Percentiles rank a stretch among this genome's conserved stretches.
phyloP scores from a whole-genome alignment of 2,888 invertebrate genomes.

The Hermaeophaga mercurialis region DNA sequence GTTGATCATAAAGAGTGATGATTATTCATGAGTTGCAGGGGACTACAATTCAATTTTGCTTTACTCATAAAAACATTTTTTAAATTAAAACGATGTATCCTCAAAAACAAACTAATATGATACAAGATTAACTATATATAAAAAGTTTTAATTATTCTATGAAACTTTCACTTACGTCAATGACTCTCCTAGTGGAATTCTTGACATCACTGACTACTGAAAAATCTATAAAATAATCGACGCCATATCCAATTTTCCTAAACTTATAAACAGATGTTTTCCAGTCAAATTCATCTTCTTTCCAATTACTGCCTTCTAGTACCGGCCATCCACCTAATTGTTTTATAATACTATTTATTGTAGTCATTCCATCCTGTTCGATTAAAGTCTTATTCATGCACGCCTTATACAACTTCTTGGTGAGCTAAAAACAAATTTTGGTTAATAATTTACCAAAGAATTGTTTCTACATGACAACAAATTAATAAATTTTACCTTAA shows the following conservation, averaged over 20 bases:
- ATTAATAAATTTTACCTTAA: conserved; percentile 19
- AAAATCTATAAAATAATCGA: conserved; percentile 89
- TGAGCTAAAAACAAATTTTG: conserved; percentile 58
- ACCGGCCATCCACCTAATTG: conserved; percentile 94
- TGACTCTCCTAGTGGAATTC: conserved; percentile 82
- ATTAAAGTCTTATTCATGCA: conserved; percentile 88
- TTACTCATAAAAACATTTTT: too few relatives aligned
- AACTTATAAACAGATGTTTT: conserved; percentile 81
- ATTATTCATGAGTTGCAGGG: too few relatives aligned
- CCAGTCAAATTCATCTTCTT: conserved; percentile 76
- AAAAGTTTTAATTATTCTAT: too few relatives aligned
- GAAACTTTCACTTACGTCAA: conserved; percentile 74
- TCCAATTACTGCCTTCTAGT: conserved; percentile 78
- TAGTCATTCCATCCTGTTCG: conserved; percentile 76
- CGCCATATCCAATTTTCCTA: conserved; percentile 79
- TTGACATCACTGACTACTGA: conserved; percentile 88
- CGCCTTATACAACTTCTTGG: conserved; percentile 81
- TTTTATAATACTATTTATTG: conserved; percentile 72
- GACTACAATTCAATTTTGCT: too few relatives aligned
- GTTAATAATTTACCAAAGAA: too few relatives aligned
- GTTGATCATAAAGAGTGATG: too few relatives aligned
- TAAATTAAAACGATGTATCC: too few relatives aligned
- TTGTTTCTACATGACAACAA: too few relatives aligned
- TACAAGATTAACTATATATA: too few relatives aligned
- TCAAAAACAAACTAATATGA: too few relatives aligned